These are phyloP conservation scores for Caracal caracal DNA, from an alignment of 2,113 vertebrate genomes.

Conservation along the genomic window DNA sequence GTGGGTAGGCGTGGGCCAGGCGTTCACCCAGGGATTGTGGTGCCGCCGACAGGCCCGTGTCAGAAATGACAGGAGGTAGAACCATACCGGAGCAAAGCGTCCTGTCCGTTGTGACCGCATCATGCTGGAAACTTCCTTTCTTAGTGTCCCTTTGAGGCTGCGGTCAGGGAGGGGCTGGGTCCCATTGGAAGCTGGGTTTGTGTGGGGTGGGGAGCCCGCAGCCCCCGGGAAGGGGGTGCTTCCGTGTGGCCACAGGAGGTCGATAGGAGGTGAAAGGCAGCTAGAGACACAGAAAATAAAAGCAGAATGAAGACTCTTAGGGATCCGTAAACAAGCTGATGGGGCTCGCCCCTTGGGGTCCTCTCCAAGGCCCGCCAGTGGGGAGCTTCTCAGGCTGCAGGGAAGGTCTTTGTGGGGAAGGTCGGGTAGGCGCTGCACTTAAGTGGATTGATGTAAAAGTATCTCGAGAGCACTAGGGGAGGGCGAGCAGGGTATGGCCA, in stretches of 20 bases:
- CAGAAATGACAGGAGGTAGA: neutral
- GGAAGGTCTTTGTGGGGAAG: conserved; percentile 43
- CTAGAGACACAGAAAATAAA: neutral
- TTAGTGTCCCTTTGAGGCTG: neutral
- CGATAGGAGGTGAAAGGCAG: fast-evolving
- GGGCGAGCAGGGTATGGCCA: conserved; percentile 18
- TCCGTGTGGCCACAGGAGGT: neutral
- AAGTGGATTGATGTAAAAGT: conserved; percentile 54
- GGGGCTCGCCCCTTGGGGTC: neutral
- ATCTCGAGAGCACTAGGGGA: conserved; percentile 16
- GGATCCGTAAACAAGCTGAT: neutral
- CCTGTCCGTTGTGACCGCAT: neutral
- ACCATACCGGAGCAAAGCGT: fast-evolving
- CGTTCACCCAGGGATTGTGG: neutral
- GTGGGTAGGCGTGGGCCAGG: neutral
- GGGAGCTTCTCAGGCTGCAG: conserved; percentile 46
- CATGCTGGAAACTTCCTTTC: neutral
- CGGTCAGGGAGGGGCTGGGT: neutral
- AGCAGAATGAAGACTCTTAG: conserved; percentile 32
- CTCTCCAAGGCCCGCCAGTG: conserved; percentile 15
- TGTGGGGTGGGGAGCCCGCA: fast-evolving
- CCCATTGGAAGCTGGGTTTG: neutral
- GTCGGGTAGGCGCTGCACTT: conserved; percentile 19
- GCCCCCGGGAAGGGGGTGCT: fast-evolving
- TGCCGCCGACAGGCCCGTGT: neutral